Base-by-base conservation (phyloP, 2,113 vertebrate genomes). In the Silurus meridionalis region DNA sequence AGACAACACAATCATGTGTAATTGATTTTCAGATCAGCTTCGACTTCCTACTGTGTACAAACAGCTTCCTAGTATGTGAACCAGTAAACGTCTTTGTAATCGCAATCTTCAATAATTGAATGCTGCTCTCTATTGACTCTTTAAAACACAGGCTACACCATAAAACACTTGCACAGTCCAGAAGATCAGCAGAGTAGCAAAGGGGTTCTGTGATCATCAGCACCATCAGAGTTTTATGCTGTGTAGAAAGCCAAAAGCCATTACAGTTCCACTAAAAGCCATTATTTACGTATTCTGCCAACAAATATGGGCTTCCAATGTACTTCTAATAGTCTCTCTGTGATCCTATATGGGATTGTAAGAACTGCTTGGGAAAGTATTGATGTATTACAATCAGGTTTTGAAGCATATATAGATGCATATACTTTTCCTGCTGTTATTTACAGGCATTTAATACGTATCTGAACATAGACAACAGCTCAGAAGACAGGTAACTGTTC, bases 101-200 rank as follows among this genome's bases (percentile, higher is more conserved):
- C 89, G 88, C 82, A 86, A 85, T 89, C 84, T 88, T 67, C 79
- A 28, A 83, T 86, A 87, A 92, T 87, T 90, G 85, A 86, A 90
- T 90, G 89, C 91, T 28, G 28, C 82, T 92, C 87, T 85, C 60
- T 86, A 82, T 79, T 88, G 91, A 91, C 77, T 89, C 83, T 75
- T 92, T 91, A 90, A 93, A 92, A 92, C 89, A 90, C 88, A 86
- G 21, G 82, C 88, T 77, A 74, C 84, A 78, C 92, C 86, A 90
- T 83, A 89, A 93, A 90, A 88, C 85, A 92, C 93, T 92, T 93
- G 90, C 90, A 91, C 89, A 91, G 89, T 75, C 89, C 90, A 89
- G 90, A 82, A 74, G 91, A 86, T 87, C 19, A 80, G 37, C 37
- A 37, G 37, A 77, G 46, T 6, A 81, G 78, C 78, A 78, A 63